Conservation (phyloP, 2,888 invertebrate genomes). For the Prosapia bicincta region DNA sequence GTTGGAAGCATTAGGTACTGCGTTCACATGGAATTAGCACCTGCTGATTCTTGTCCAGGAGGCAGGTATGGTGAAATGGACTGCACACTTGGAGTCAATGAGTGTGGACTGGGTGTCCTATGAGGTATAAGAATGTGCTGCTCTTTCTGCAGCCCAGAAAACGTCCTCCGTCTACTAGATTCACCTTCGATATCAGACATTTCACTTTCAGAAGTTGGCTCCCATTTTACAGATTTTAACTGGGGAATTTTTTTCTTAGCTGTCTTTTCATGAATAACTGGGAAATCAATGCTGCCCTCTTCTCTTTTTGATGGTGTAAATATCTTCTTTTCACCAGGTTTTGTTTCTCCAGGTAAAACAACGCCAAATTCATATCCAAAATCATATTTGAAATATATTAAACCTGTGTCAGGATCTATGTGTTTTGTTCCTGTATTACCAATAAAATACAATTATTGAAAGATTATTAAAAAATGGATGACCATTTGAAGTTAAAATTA, state of each 20-base stretch:
- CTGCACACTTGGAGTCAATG: conserved; percentile 57
- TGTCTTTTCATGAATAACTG: conserved; percentile 62
- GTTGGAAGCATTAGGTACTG: not conserved
- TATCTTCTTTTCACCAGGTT: conserved; percentile 33
- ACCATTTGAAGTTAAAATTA: no score
- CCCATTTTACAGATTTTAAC: conserved; percentile 56
- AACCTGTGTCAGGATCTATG: conserved; percentile 69
- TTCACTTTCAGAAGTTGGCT: conserved; percentile 60
- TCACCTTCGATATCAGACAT: conserved; percentile 57
- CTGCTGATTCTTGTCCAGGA: conserved; percentile 37
- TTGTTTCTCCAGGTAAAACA: conserved; percentile 53
- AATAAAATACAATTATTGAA: not conserved
- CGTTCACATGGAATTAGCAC: conserved; percentile 28
- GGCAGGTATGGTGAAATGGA: conserved; percentile 52
- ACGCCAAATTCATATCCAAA: conserved; percentile 77
- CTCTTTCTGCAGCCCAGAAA: conserved; percentile 29
- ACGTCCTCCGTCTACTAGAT: conserved; percentile 31
- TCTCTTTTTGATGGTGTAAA: conserved; percentile 48
- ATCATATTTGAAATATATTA: conserved; percentile 79
- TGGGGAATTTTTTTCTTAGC: conserved; percentile 44
- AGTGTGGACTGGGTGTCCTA: conserved; percentile 54
- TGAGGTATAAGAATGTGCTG: conserved; percentile 34
- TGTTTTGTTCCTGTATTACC: conserved; percentile 63
- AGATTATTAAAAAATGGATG: no score
- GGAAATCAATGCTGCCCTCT: conserved; percentile 59